A percentile compares a stretch with the other conserved stretches of the same genome.
phyloP scores from a whole-genome alignment of 35 echinoderm and acorn worm species.

The Eucidaris tribuloides region DNA sequence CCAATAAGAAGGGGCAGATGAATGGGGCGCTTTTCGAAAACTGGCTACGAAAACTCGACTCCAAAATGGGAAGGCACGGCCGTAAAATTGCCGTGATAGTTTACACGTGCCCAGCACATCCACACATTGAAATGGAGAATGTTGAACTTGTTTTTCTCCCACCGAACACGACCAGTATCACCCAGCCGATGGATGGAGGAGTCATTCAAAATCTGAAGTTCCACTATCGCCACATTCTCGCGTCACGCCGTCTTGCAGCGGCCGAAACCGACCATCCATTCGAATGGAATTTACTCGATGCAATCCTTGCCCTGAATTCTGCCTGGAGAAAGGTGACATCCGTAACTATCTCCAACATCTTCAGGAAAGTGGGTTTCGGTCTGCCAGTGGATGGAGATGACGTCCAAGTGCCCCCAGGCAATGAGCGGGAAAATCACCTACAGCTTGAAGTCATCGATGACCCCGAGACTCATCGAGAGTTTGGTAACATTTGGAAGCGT shows the following conservation, averaged over 20 bases:
- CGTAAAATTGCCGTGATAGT: slow-evolving; percentile 25
- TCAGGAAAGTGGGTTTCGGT: slow-evolving; percentile 21
- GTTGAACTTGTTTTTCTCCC: slow-evolving; percentile 36
- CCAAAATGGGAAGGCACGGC: background rate
- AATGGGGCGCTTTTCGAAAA: background rate
- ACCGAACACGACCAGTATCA: slow-evolving; percentile 26
- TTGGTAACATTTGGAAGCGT: slow-evolving; percentile 18
- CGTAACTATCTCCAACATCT: slow-evolving; percentile 1
- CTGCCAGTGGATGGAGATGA: background rate
- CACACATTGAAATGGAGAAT: background rate
- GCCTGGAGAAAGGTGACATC: slow-evolving; percentile 24
- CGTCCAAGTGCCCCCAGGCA: background rate
- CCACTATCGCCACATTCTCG: slow-evolving; percentile 29
- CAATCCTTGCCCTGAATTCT: slow-evolving; percentile 15
- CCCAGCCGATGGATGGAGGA: slow-evolving; percentile 45
- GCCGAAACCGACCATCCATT: background rate
- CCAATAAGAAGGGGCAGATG: slow-evolving; percentile 56
- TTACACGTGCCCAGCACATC: background rate
- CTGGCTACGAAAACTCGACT: slow-evolving; percentile 29
- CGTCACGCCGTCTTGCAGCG: background rate
- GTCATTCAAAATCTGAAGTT: slow-evolving; percentile 13
- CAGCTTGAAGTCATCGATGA: background rate
- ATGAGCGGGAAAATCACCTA: too few species aligned
- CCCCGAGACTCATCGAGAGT: background rate
- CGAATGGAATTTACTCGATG: slow-evolving; percentile 38